Evolutionary conservation across 2,113 vertebrate species (phyloP), one percentile per base, ranked within the genome.

Genomic region (Syngnathus typhle): DNA sequence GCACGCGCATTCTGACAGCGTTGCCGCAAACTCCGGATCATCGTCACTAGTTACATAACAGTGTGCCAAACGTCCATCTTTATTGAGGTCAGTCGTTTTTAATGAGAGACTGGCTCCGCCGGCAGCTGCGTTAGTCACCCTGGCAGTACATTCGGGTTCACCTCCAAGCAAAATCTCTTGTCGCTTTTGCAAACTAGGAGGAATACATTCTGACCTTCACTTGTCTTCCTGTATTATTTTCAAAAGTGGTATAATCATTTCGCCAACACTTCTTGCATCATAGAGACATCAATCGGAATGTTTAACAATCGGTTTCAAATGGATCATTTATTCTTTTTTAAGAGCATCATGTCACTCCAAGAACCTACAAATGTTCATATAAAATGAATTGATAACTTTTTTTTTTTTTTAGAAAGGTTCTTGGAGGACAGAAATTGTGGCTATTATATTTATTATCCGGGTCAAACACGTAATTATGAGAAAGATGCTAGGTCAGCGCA

Each of bases 11-110:
- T 36, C 55, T 58, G 55, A 58, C 55, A 58, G 27, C 3, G 55
- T 58, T 36, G 3, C 55, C 70, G 79, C 75, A 65, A 76, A 83
- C 79, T 74, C 46, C 21, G 84, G 84, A 85, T 86, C 73, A 81
- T 85, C 83, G 70, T 75, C 65, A 71, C 79, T 75, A 44, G 77
- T 88, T 88, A 84, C 61, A 27, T 84, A 88, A 89, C 64, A 6
- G 36, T 36, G 76, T 82, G 81, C 81, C 83, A 85, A 85, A 85
- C 67, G 85, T 89, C 87, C 82, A 63, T 87, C 79, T 85, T 85
- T 88, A 89, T 89, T 89, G 82, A 88, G 87, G 87, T 88, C 87
- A 89, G 64, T 74, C 71, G 74, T 77, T 84, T 81, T 81, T 84
- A 84, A 62, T 19, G 38, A 78, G 64, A 84, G 87, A 82, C 73